Evolutionary conservation across 2,113 vertebrate genomes (phyloP).

Genomic region (Orthonyx spaldingii): DNA sequence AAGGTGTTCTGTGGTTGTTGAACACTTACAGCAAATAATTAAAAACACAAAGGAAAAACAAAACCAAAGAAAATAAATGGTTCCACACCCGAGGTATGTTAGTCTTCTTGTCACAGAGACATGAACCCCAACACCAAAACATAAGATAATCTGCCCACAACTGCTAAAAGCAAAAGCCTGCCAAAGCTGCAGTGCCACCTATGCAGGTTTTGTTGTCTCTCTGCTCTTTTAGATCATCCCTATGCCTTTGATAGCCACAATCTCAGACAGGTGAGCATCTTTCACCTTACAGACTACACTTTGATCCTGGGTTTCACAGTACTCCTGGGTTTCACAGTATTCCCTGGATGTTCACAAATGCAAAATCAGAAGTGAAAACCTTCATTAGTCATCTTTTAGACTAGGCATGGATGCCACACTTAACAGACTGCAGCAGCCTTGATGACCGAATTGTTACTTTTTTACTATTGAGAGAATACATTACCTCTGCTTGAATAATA

Average conservation of each 20-base stretch:
- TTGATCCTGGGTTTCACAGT: neutral
- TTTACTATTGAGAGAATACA: neutral
- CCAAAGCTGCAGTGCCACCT: neutral
- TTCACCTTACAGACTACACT: neutral
- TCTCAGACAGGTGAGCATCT: neutral
- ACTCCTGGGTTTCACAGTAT: neutral
- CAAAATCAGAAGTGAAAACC: neutral
- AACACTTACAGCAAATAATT: neutral
- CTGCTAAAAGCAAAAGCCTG: neutral
- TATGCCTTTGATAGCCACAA: neutral
- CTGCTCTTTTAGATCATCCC: neutral
- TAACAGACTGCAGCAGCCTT: neutral
- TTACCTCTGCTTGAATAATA: conserved; percentile 97
- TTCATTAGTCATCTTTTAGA: neutral
- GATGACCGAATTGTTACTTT: neutral
- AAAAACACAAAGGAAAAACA: neutral
- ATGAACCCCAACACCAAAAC: neutral
- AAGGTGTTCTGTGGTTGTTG: neutral
- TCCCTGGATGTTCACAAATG: neutral
- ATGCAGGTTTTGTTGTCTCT: neutral
- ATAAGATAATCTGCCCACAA: neutral
- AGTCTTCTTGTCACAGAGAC: neutral
- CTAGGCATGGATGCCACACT: neutral
- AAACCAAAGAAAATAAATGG: neutral
- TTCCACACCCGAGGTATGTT: neutral